Base-by-base conservation (phyloP, 2,888 invertebrate species). In the Mayetiola destructor region DNA sequence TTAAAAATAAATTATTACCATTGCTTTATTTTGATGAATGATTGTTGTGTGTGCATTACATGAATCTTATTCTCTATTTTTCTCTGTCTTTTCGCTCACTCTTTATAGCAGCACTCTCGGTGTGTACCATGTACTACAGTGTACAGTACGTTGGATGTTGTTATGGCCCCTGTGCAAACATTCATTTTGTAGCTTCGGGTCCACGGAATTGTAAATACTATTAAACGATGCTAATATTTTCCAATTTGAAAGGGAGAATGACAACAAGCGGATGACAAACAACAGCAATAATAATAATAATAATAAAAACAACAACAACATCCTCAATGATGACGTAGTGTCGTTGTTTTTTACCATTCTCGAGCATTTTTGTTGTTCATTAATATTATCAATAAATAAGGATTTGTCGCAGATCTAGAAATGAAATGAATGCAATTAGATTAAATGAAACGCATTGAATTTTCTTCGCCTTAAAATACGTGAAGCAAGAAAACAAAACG, bases 361-460 rank as follows among this genome's bases (percentile, higher is more conserved):
- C n/a, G 12, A 12, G 4, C n/a, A 12, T 37, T 14, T 32, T 12
- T 6, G 8, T 37, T 37, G 14, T 37, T 37, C n/a, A 37, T 37
- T 37, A 37, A 37, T 37, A 37, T n/a, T 37, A 37, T 37, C 37
- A 37, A 37, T 37, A 37, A 37, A 37, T 37, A 37, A 37, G n/a
- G 37, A 37, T 37, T 37, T 37, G 37, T 37, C 37, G 37, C 14
- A 37, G n/a, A 37, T 9, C 14, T 16, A 5, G n/a, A 37, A 12
- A 16, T 6, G 5, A 14, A 12, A 14, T n/a, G n/a, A 37, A 16
- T 37, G 37, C n/a, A n/a, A 14, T 37, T 12, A 10, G 8, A 37
- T 37, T 37, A 37, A 4, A 37, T 9, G n/a, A n/a, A n/a, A n/a
- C n/a, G n/a, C n/a, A n/a, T n/a, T n/a, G n/a, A n/a, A n/a, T n/a